Evolutionary conservation across 1,140 invertebrate species (phyloP).

Genomic region (Dufourea novaeangliae): DNA sequence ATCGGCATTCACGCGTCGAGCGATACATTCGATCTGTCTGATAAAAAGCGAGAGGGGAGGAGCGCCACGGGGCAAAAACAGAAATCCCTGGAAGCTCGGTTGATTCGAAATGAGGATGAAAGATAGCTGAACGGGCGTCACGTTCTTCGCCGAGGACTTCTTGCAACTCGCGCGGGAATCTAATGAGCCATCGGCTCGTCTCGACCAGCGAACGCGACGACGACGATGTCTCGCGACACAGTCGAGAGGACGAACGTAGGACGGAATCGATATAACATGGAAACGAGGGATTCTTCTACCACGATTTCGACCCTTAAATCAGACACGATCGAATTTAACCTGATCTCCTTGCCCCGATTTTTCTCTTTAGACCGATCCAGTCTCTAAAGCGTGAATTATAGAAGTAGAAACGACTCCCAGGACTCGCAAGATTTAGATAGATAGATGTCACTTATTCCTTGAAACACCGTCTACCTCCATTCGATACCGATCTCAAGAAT

Average conservation of each 20-base stretch:
- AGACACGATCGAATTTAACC: too few species aligned
- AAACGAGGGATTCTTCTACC: too few species aligned
- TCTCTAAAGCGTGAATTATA: too few species aligned
- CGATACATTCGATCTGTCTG: constrained; percentile 6
- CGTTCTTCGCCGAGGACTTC: not conserved
- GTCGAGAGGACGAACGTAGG: not conserved
- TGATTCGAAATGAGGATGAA: constrained; percentile 6
- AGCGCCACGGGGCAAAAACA: constrained; percentile 2
- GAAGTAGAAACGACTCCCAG: too few species aligned
- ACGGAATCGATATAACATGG: not conserved
- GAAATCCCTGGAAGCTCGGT: not conserved
- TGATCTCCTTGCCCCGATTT: too few species aligned
- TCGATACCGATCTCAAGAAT: too few species aligned
- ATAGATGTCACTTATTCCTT: too few species aligned
- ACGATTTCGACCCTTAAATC: too few species aligned
- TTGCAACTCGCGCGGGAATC: not conserved
- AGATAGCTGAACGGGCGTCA: not conserved
- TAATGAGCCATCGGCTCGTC: not conserved
- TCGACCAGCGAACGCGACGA: too few species aligned
- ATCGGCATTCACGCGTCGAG: constrained; percentile 5
- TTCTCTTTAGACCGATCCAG: too few species aligned
- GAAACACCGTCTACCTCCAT: too few species aligned
- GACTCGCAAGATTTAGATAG: too few species aligned
- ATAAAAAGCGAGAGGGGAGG: not conserved
- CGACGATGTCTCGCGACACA: not conserved